Evolutionary conservation across 1,140 invertebrate genomes (phyloP), one percentile per base, ranked within the genome.

Genomic region (Rhizoglyphus robini): DNA sequence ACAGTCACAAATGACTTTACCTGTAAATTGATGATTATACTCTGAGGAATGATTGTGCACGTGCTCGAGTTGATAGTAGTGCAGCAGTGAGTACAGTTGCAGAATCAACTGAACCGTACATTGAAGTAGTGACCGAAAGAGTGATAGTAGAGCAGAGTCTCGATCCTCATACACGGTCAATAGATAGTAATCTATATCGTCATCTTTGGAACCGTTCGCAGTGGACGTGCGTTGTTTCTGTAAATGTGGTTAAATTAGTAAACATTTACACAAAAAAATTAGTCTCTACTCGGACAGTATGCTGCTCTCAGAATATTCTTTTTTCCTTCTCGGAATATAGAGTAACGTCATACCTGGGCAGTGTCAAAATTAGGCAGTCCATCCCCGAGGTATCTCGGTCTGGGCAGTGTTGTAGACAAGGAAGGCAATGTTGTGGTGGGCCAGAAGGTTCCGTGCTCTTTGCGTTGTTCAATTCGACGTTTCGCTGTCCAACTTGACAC

Each of bases 151-250:
- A n/a, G 71, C 69, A 15, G 68, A 69, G 38, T 72, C 70, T 13
- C 68, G 68, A 63, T 72, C 71, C 31, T 72, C 71, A 20, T 68
- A 54, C n/a, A 72, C 65, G 11, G 65, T 70, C 62, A 72, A 41
- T 25, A 69, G 54, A 29, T 67, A 67, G 25, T 69, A 70, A 59
- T 66, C 63, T 13, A 68, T 59, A 41, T 57, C 31, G 32, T 46
- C n/a, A 30, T n/a, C 13, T 18, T 13, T 11, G 3, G 30, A 34
- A 18, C 25, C 27, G 1, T 58, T 13, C 2, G 2, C n/a, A 58
- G 2, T 11, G 2, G 54, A 58, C 11, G 15, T 58, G 2, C 8
- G 2, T 20, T 46, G 41, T 46, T 46, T 46, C n/a, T n/a, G n/a
- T n/a, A n/a, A n/a, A n/a, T n/a, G n/a, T n/a, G n/a, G n/a, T n/a